Evolutionary conservation across 1,140 invertebrate species (phyloP).

Genomic region (Portunus trituberculatus): DNA sequence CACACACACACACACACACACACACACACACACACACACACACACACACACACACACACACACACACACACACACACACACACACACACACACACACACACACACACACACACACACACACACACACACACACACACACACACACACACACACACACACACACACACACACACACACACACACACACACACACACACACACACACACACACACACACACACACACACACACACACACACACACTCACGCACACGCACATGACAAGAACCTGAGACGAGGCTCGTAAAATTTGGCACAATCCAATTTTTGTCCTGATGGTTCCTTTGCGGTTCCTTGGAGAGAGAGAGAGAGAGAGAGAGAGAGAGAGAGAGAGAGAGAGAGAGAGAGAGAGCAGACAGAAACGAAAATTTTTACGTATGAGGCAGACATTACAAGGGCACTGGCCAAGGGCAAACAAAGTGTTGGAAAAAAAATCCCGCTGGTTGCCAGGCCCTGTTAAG

Average conservation of each 20-base stretch:
- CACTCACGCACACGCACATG: not conserved
- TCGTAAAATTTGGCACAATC: not conserved
- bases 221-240: slow-evolving; percentile 29
- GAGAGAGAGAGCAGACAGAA: not conserved
- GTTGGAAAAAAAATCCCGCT: no score
- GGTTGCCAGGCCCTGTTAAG: no score
- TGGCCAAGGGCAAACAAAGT: no score
- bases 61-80: slow-evolving; percentile 9
- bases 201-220: not conserved
- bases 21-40: not conserved
- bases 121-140: not conserved
- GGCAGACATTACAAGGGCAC: no score
- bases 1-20: slow-evolving; percentile 27
- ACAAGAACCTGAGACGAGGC: not conserved
- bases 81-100: not conserved
- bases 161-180: not conserved
- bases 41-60: not conserved
- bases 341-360: not conserved
- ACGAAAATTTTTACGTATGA: no score
- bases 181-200: not conserved
- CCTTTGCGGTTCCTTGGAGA: not conserved
- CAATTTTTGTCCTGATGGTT: not conserved
- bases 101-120: not conserved
- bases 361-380: slow-evolving; percentile 24
- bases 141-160: slow-evolving; percentile 30